phyloP scores from a whole-genome alignment of 2,888 invertebrate genomes.

The Drosophila kambysellisi region DNA sequence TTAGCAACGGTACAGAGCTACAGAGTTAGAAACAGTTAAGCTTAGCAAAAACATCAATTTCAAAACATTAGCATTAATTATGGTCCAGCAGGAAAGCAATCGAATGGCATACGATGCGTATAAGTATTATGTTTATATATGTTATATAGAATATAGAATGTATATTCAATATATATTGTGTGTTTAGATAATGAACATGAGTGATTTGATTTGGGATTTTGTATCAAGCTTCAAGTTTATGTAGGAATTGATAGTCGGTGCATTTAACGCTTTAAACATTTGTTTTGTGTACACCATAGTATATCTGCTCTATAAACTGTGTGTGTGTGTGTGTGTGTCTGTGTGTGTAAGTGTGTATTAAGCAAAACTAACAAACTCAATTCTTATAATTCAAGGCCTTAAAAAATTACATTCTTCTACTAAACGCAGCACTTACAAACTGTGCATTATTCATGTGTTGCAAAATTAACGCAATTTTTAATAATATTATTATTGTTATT shows the following conservation, averaged over 20 bases:
- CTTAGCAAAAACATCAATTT: constrained; percentile 21
- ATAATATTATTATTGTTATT: not conserved
- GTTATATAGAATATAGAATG: too few relatives aligned
- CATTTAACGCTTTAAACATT: constrained; percentile 77
- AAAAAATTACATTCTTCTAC: constrained; percentile 9
- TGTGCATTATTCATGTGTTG: constrained; percentile 16
- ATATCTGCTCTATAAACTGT: constrained; percentile 12
- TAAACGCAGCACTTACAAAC: constrained; percentile 14
- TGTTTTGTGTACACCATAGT: constrained; percentile 22
- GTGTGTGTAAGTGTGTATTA: constrained; percentile 1
- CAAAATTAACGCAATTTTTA: constrained; percentile 11
- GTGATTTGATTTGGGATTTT: constrained; percentile 32
- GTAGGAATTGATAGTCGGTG: constrained; percentile 51
- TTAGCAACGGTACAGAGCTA: constrained; percentile 39
- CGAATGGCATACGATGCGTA: constrained; percentile 42
- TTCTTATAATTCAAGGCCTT: constrained; percentile 20
- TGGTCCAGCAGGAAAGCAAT: constrained; percentile 56
- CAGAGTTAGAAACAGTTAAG: constrained; percentile 15
- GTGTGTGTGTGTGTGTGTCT: not conserved
- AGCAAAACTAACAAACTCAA: constrained; percentile 20
- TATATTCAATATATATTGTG: constrained; percentile 10
- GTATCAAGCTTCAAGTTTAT: constrained; percentile 23
- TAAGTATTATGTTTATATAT: constrained; percentile 19
- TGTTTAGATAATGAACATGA: constrained; percentile 53
- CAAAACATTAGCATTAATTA: constrained; percentile 25